phyloP scores from a whole-genome alignment of 2,888 invertebrate species.

The Xanthorhoe designata region DNA sequence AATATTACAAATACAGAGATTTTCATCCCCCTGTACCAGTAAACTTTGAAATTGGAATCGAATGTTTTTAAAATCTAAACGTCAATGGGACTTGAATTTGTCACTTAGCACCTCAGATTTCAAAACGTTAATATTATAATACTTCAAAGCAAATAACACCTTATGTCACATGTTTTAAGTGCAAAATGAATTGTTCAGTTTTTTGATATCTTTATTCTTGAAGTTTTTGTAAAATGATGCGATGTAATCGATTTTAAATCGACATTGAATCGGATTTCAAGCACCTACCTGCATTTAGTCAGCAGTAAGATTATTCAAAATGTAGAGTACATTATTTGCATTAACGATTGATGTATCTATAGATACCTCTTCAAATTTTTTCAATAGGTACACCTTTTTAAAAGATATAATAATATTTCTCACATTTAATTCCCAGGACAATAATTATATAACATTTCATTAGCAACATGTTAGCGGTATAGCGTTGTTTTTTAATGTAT shows the following conservation, averaged over 20 bases:
- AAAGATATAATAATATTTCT: no score
- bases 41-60: conserved; percentile 77
- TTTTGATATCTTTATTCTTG: conserved; percentile 10
- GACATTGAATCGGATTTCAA: conserved; percentile 27
- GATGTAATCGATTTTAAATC: conserved; percentile 36
- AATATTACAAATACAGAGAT: not conserved
- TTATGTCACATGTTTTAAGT: conserved; percentile 24
- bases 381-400: no score
- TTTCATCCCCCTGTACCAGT: conserved; percentile 57
- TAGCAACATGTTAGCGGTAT: no score
- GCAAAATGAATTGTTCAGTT: conserved; percentile 30
- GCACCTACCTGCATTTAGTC: not conserved
- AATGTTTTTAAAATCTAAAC: conserved; percentile 76
- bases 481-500: no score
- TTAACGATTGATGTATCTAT: not conserved
- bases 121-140: conserved; percentile 53
- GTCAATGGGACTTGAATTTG: conserved; percentile 69
- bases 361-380: no score
- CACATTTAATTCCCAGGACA: no score
- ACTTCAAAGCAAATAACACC: conserved; percentile 11
- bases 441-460: no score
- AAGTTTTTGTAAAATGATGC: conserved; percentile 26
- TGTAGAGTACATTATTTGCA: not conserved
- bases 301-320: not conserved
- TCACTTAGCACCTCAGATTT: conserved; percentile 68